Base-by-base conservation (phyloP, 1,140 invertebrate species). In the Pantala flavescens region DNA sequence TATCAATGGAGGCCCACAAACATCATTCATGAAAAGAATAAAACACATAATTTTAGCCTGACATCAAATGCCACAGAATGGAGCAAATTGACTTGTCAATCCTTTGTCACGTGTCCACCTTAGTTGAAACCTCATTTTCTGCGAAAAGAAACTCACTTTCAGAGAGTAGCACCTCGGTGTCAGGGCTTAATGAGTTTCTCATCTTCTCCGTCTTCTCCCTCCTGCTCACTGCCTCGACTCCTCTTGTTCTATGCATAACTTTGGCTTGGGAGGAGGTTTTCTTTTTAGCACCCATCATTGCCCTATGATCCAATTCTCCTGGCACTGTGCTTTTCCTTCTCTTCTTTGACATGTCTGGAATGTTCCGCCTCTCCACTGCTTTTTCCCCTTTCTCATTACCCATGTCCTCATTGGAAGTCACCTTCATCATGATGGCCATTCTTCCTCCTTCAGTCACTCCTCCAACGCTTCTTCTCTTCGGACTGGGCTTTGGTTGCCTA, bases 101-200 rank as follows among this genome's bases (percentile, higher is more conserved):
- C 49, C 49, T 63, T 63, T 21, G 49, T 63, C 49, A 63, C 49
- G 49, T 63, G 49, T 63, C 49, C 49, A 63, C 49, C 49, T 63
- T 63, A 19, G 49, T 5, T 21, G 49, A 12, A 63, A 21, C 49
- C 49, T 63, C 49, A 63, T 63, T 21, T 21, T 63, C 49, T 21
- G 49, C 49, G 12, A 63, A 63, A 16, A 63, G n/a, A 63, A 19
- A 63, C 49, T 63, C 49, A 21, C 49, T 63, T 21, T 63, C 49
- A 16, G 49, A 63, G 49, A 63, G 49, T 5, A 63, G 49, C 5
- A 63, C 49, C n/a, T 63, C 49, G 5, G 49, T 63, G 49, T 63
- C 49, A 19, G 49, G 16, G n/a, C 49, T 63, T 36, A 36, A 36
- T 36, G 28, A 36, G 28, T 36, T 36, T 63, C 16, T 21, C 2